These are phyloP conservation scores for Amiota communis DNA, from an alignment of 2,888 invertebrate species.

Conservation along the genomic window DNA sequence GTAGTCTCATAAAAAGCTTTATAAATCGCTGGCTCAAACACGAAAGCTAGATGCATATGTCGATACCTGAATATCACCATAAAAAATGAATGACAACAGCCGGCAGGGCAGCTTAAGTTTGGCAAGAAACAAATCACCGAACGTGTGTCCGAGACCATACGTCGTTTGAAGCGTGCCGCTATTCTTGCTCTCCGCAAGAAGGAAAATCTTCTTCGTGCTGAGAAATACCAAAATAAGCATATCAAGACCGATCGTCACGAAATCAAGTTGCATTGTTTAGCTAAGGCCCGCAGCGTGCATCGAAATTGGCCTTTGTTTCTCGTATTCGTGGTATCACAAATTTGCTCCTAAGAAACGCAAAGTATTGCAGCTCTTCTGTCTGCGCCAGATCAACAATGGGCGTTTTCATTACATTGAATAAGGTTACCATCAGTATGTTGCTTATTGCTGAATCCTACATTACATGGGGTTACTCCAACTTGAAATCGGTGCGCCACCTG, in stretches of 20 bases:
- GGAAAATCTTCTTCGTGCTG: slow-evolving; percentile 94
- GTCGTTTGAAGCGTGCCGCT: slow-evolving; percentile 80
- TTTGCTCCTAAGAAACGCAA: slow-evolving; percentile 90
- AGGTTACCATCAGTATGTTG: slow-evolving; percentile 98
- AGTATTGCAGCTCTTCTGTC: slow-evolving; percentile 95
- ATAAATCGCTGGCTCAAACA: too few relatives aligned
- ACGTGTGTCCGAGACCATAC: slow-evolving; percentile 80
- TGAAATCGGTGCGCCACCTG: slow-evolving; percentile 96
- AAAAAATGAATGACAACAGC: too few relatives aligned
- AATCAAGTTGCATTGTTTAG: slow-evolving; percentile 89
- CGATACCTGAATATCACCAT: too few relatives aligned
- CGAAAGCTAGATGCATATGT: too few relatives aligned
- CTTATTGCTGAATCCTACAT: slow-evolving; percentile 97
- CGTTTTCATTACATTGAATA: slow-evolving; percentile 97
- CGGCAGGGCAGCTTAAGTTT: slow-evolving; percentile 96
- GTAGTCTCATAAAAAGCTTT: too few relatives aligned
- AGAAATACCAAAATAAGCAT: slow-evolving; percentile 97
- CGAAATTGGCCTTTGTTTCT: slow-evolving; percentile 96
- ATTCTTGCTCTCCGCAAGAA: slow-evolving; percentile 84
- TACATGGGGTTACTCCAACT: slow-evolving; percentile 98
- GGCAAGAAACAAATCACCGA: slow-evolving; percentile 88
- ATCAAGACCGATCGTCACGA: slow-evolving; percentile 91
- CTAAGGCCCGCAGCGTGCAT: slow-evolving; percentile 91
- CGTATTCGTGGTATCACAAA: slow-evolving; percentile 96
- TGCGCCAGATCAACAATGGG: slow-evolving; percentile 99